Evolutionary conservation across 2,888 invertebrate species (phyloP).

Genomic region (Pimpla rufipes): DNA sequence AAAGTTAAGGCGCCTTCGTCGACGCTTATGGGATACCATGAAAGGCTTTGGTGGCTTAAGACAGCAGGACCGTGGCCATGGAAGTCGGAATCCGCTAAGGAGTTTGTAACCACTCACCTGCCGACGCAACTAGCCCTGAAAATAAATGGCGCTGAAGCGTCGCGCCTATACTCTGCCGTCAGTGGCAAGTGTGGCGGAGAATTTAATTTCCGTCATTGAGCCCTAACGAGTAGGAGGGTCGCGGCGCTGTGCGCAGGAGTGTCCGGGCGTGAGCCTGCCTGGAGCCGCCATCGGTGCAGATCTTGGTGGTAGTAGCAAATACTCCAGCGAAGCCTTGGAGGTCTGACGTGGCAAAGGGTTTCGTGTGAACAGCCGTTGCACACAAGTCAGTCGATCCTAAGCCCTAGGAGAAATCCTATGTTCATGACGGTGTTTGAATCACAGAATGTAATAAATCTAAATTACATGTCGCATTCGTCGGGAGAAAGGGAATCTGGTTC

Average conservation of each 20-base stretch:
- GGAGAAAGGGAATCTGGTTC: slow-evolving; percentile 88
- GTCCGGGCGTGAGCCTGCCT: slow-evolving; percentile 84
- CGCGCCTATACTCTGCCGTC: slow-evolving; percentile 87
- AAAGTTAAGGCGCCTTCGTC: slow-evolving; percentile 81
- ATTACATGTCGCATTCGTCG: slow-evolving; percentile 81
- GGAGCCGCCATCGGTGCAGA: slow-evolving; percentile 80
- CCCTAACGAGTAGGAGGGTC: too few species aligned
- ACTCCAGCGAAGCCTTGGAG: slow-evolving; percentile 88
- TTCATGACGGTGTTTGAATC: slow-evolving; percentile 83
- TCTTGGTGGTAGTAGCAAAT: slow-evolving; percentile 89
- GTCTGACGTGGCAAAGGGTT: slow-evolving; percentile 89
- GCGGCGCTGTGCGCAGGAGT: slow-evolving; percentile 77
- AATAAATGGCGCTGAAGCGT: slow-evolving; percentile 89
- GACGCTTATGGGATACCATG: slow-evolving; percentile 86
- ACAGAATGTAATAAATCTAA: slow-evolving; percentile 38
- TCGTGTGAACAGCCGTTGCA: slow-evolving; percentile 88
- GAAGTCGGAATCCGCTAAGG: slow-evolving; percentile 88
- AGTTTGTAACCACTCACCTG: slow-evolving; percentile 88
- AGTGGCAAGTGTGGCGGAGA: slow-evolving; percentile 82
- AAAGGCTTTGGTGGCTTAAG: slow-evolving; percentile 88
- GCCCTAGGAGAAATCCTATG: slow-evolving; percentile 86
- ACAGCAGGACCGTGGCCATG: slow-evolving; percentile 92
- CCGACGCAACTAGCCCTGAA: slow-evolving; percentile 89
- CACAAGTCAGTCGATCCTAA: slow-evolving; percentile 88
- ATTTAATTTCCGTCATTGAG: slow-evolving; percentile 3